Evolutionary conservation across 2,888 invertebrate species (phyloP).

Genomic region (Amblyjoppa proteus): DNA sequence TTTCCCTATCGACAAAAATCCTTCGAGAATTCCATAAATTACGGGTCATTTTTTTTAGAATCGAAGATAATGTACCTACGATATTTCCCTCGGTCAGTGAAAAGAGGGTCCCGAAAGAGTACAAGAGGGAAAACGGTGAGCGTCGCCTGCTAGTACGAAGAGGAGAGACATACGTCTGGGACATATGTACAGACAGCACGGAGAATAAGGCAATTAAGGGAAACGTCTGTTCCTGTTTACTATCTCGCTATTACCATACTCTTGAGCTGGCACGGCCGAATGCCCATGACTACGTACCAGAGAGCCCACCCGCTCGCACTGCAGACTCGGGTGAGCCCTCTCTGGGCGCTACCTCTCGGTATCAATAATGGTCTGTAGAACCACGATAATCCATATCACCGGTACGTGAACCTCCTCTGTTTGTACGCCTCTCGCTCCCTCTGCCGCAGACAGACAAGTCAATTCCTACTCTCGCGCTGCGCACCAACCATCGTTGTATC

Average conservation of each 20-base stretch:
- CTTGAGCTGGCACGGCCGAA: conserved; percentile 66
- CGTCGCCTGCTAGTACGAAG: not conserved
- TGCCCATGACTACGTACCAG: conserved; percentile 60
- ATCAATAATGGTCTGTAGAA: conserved; percentile 66
- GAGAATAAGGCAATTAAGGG: conserved; percentile 68
- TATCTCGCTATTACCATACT: conserved; percentile 69
- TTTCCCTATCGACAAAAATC: no score
- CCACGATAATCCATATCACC: conserved; percentile 61
- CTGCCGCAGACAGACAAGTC: conserved; percentile 12
- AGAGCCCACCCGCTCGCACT: conserved; percentile 33
- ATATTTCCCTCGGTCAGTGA: not conserved
- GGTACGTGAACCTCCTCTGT: conserved; percentile 39
- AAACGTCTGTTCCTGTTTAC: conserved; percentile 70
- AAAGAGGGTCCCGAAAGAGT: not conserved
- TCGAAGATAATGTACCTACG: not conserved
- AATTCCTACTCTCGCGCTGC: conserved; percentile 23
- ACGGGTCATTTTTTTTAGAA: not conserved
- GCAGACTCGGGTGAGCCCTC: conserved; percentile 48
- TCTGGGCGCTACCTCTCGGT: conserved; percentile 34
- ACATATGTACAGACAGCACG: conserved; percentile 29
- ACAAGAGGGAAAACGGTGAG: not conserved
- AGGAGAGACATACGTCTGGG: not conserved
- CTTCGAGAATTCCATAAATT: no score
- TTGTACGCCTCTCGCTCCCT: conserved; percentile 34
- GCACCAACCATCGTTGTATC: conserved; percentile 14